Percentiles rank a stretch among this genome's conserved stretches.
phyloP scores from a whole-genome alignment of 2,113 vertebrate genomes.

The Paramormyrops kingsleyae region DNA sequence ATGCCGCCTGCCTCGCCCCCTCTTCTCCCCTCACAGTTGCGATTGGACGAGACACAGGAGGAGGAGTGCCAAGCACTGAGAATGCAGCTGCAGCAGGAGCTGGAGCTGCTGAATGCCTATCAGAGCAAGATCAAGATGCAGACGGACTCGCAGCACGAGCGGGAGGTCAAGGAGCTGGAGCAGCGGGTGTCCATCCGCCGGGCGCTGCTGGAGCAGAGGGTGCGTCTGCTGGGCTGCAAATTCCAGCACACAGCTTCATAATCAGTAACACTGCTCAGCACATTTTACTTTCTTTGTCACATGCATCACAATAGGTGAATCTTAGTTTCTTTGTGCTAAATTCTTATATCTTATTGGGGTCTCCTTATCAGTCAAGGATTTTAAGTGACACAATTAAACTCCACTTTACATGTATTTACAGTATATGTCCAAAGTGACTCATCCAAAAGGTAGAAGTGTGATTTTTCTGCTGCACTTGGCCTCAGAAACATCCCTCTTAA shows the following conservation, averaged over 20 bases:
- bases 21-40: constrained; percentile 40
- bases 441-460: background rate
- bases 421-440: background rate
- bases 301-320: background rate
- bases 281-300: background rate
- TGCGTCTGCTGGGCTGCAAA: constrained; percentile 19
- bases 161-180: constrained; percentile 60
- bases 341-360: background rate
- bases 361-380: background rate
- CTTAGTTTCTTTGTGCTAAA: background rate
- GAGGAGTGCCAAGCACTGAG: constrained; percentile 61
- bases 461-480: background rate
- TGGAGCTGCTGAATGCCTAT: constrained; percentile 64
- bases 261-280: background rate
- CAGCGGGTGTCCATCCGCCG: constrained; percentile 60
- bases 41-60: constrained; percentile 63
- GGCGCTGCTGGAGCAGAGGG: constrained; percentile 61
- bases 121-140: constrained; percentile 71
- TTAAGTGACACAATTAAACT: background rate
- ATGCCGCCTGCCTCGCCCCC: background rate
- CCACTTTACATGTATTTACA: background rate
- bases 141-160: constrained; percentile 59
- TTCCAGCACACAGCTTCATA: background rate
- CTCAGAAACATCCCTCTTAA: background rate
- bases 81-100: constrained; percentile 63